Evolutionary conservation across 2,888 invertebrate genomes (phyloP), one percentile per base, ranked within the genome.

Genomic region (Agrochola litura): DNA sequence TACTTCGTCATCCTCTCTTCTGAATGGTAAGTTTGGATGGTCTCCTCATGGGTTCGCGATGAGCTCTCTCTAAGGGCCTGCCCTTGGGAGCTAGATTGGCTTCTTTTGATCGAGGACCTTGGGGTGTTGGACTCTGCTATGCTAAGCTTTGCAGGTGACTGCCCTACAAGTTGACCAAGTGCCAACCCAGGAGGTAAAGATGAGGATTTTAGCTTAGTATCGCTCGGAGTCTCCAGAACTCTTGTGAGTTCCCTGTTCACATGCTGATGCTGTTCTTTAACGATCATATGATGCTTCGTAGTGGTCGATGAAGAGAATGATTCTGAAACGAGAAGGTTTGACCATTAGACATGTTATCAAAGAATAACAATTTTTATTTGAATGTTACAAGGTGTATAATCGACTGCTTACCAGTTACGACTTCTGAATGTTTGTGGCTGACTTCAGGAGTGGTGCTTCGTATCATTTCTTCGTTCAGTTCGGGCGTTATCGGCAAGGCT

Each of bases 401-500:
- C 16, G 43, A 49, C 22, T 78, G 75, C 92, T 63, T 86, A 96
- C 96, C 96, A 95, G 96, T 96, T 94, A 96, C 94, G 90, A 96
- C 95, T 95, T 95, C 96, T 95, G 96, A 92, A 92, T 91, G 91
- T 92, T 94, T 95, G 84, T 93, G 91, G 73, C 92, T 92, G 87
- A 96, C 96, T 91, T 98, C 98, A 92, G 97, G 97, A 91, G 97
- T 97, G 87, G 97, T 93, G 94, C 97, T 97, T 95, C 98, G 97
- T 87, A 97, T 97, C 90, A 97, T 95, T 92, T 98, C 98, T 97
- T 98, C 98, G 95, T 98, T 98, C 79, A 98, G 97, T 97, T 98
- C 98, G 85, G 98, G 98, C 89, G 98, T 98, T 79, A 98, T 97
- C 82, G 98, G 97, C 91, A 98, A 96, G 91, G 97, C 97, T 90